Conservation (phyloP, 2,888 invertebrate species). For the Microctonus brassicae region DNA sequence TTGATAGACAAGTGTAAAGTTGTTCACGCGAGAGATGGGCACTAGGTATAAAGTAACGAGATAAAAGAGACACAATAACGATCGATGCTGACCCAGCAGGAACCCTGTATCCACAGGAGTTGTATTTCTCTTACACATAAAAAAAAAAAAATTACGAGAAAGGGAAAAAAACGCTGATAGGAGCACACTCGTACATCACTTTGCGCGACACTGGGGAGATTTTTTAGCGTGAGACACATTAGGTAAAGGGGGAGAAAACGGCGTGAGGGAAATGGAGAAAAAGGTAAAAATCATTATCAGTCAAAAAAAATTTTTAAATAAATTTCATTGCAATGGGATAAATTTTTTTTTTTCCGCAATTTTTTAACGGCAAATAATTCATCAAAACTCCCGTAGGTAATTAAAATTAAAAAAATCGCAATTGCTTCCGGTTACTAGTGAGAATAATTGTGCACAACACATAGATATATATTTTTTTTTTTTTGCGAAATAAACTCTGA, state of each 20-base stretch:
- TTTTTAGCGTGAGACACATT: not conserved
- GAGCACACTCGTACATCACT: conserved; percentile 2
- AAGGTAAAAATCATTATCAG: not conserved
- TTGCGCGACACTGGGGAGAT: not conserved
- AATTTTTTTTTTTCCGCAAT: not conserved
- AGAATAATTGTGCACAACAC: no score
- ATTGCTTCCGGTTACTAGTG: no score
- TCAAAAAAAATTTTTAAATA: not conserved
- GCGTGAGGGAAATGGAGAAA: not conserved
- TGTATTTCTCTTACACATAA: not conserved
- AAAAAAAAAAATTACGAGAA: not conserved
- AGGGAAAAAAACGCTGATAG: not conserved
- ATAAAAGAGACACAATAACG: not conserved
- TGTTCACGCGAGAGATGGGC: not conserved
- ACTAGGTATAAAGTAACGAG: not conserved
- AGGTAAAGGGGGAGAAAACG: not conserved
- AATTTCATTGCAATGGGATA: not conserved
- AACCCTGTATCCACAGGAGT: not conserved
- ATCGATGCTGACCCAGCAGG: not conserved
- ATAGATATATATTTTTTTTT: no score
- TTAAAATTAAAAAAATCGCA: not conserved
- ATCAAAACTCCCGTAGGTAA: not conserved
- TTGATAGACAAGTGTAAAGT: not conserved
- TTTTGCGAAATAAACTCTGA: not conserved
- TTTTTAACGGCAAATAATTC: not conserved